These are phyloP conservation scores for Crotalus helleri DNA, from an alignment of 2,113 vertebrate genomes.

Conservation along the genomic window DNA sequence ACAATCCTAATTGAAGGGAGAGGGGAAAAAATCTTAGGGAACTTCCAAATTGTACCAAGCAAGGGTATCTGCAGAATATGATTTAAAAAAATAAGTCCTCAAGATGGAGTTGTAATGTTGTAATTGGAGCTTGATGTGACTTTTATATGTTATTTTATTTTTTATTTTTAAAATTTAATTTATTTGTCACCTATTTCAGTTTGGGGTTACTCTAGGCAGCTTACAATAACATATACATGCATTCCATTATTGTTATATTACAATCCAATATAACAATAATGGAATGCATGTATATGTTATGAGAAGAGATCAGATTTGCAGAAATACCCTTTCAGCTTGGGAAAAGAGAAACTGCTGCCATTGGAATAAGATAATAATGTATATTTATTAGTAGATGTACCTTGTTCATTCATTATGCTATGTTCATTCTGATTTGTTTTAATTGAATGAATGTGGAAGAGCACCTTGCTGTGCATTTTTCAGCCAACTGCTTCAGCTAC, in stretches of 20 bases:
- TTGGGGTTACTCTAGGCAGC: background rate
- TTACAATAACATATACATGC: background rate
- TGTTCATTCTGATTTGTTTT: background rate
- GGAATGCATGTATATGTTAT: background rate
- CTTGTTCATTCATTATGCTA: background rate
- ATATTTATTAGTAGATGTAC: background rate
- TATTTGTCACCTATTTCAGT: background rate
- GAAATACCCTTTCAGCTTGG: background rate
- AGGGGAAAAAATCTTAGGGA: background rate
- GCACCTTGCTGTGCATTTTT: background rate
- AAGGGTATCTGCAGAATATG: background rate
- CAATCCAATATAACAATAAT: background rate
- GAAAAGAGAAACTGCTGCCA: background rate
- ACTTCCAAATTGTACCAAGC: background rate
- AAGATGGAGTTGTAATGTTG: background rate
- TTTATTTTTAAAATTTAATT: background rate
- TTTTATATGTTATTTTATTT: background rate
- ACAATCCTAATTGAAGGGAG: conserved; percentile 16
- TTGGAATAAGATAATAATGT: background rate
- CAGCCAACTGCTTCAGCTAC: background rate
- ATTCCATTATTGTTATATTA: background rate
- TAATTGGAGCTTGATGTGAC: background rate
- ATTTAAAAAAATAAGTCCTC: background rate
- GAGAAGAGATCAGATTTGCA: background rate
- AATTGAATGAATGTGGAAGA: background rate